Evolutionary conservation across 2,113 vertebrate genomes (phyloP), one percentile per base, ranked within the genome.

Genomic region (Sigmodon hispidus): DNA sequence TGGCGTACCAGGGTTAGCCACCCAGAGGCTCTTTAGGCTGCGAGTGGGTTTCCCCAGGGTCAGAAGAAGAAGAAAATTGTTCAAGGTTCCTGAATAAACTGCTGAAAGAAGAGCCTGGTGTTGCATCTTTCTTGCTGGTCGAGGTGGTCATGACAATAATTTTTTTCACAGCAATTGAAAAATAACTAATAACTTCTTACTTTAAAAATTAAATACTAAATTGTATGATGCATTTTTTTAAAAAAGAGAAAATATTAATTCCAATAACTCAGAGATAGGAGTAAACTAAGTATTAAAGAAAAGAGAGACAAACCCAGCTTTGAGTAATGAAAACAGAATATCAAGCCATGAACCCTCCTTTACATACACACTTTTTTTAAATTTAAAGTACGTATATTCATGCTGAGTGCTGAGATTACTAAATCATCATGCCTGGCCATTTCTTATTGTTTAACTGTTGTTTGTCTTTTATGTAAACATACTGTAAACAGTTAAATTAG

Each of bases 151-250:
- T n/a, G n/a, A n/a, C n/a, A n/a, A 29, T 43, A 2, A 7, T 43
- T 59, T 81, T 55, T 24, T n/a, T 59, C 55, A 59, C 36, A 59
- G 55, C 55, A 59, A 59, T 59, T 81, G 55, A 59, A 59, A 80
- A 26, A 40, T 59, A 40, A 59, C 11, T 26, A 13, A 59, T 36
- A 26, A 19, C 1, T 2, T 15, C 76, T 95, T 86, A 34, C 52
- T 19, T 70, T 83, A 90, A 76, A 92, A 94, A 80, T 45, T 61
- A 84, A 59, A n/a, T 86, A 67, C 7, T 91, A 86, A 80, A 22
- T 73, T 75, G 45, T 36, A 11, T 70, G 83, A 65, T n/a, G 19
- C 0, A 84, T 55, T 19, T 12, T 61, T 29, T 10, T 17, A 69
- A 57, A 79, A 22, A 5, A 4, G n/a, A n/a, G n/a, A n/a, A n/a